Base-by-base conservation (phyloP, 2,888 invertebrate genomes). In the Lagria hirta region DNA sequence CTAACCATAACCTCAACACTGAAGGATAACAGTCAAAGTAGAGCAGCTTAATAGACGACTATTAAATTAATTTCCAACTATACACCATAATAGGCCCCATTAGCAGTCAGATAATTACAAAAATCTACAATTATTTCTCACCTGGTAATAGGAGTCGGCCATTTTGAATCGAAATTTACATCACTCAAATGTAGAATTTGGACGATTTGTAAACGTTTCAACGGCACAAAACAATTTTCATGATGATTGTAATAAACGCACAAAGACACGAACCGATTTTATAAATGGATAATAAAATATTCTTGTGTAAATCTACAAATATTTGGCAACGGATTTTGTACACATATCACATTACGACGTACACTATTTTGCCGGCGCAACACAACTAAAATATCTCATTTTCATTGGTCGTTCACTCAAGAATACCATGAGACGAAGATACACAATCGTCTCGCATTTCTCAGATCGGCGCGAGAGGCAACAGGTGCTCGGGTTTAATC, bases 71-170 rank as follows among this genome's bases (percentile, higher is more conserved):
- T 40, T 16, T 12, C 17, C 8, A 10, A 1, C 20, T 12, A 10
- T 6, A 2, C 15, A 12, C 8, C 20, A 20, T 22, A 28, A 36
- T 27, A 20, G 27, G 10, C 8, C 3, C 26, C 6, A 27, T 43
- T 37, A 45, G 27, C 17, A 15, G 7, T 4, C 14, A 37, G 37
- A 36, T 42, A 44, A 48, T 28, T 23, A 37, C 33, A 33, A 51
- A 50, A 48, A 43, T 43, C 37, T 50, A 50, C 33, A 48, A 48
- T 48, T 52, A 28, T 36, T 49, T 51, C 77, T 77, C 75, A 80
- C 80, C 79, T 80, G 80, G 74, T 79, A 79, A 75, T 79, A 79
- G 57, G 79, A 78, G 73, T 80, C 80, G 73, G 80, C 80, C 80
- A 80, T 80, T 73, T 79, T 80, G 77, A 54, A 61, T 57, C 46